Base-by-base conservation (phyloP, 2,888 invertebrate genomes). In the Selenia dentaria region DNA sequence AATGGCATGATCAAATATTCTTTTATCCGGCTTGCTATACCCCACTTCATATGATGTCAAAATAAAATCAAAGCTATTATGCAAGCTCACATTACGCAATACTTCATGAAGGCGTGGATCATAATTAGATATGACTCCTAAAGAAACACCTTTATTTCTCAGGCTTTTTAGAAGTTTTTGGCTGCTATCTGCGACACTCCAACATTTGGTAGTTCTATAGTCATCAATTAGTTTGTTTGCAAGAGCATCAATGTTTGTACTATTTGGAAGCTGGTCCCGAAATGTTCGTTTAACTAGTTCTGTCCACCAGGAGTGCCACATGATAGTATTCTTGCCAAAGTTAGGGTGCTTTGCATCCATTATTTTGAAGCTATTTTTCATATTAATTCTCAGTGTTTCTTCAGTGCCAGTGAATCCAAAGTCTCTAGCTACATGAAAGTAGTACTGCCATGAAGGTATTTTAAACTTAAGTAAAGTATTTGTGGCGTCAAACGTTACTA, bases 101-200 rank as follows among this genome's bases (percentile, higher is more conserved):
- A 97, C 92, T 3, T 90, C 84, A 48, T 93, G 90, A 1, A 98
- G 84, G 18, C 97, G 92, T 18, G 96, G 95, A 85, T 98, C 98
- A 83, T 95, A 97, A 82, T 98, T 98, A 3, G 98, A 97, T 57
- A 98, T 94, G 0, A 97, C 93, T 2, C 97, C 98, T 28, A 97
- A 59, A 3, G 74, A 62, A 8, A 92, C 64, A 13, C 80, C 78
- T 39, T 77, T 82, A 6, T 74, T 71, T 50, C 79, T 84, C 4
- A 97, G 76, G 49, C 92, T 90, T 13, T 92, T 80, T 1, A 97
- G 83, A n/a, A 96, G 79, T 42, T 93, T 92, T 6, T 92, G 70
- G 12, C 93, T 91, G 9, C 95, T 96, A 31, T 93, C 91, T 57
- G 93, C 92, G 6, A 70, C 47, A 64, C 93, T 89, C 97, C 97